Percentiles rank a stretch among this genome's conserved stretches.
Conservation (phyloP, 1,140 invertebrate species). For the Drosophila mojavensis region DNA sequence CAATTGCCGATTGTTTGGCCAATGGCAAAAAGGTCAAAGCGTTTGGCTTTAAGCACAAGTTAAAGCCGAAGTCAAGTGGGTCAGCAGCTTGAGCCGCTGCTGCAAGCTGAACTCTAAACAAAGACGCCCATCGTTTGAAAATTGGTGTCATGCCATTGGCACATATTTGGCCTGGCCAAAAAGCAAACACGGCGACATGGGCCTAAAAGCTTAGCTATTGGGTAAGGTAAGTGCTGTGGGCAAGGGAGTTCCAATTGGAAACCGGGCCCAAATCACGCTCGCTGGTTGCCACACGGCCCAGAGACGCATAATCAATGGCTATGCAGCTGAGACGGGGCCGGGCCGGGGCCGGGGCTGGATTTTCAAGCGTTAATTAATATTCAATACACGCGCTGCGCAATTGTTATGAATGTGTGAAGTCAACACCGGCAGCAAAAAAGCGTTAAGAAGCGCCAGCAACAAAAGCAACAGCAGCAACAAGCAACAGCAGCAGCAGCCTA, state of each 20-base stretch:
- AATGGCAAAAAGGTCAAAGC: constrained; percentile 64
- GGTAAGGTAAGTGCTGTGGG: constrained; percentile 79
- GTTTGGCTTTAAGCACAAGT: constrained; percentile 63
- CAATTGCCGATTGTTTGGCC: constrained; percentile 65
- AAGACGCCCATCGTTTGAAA: constrained; percentile 58
- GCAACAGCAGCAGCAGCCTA: constrained; percentile 14
- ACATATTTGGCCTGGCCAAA: constrained; percentile 71
- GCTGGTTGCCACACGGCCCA: constrained; percentile 40
- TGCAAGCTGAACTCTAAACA: constrained; percentile 51
- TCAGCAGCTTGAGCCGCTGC: constrained; percentile 53
- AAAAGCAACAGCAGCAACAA: constrained; percentile 22
- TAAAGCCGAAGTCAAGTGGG: constrained; percentile 56
- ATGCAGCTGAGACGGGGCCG: constrained; percentile 7
- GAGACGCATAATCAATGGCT: constrained; percentile 62
- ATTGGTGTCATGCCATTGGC: constrained; percentile 83
- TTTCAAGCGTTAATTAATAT: constrained; percentile 66
- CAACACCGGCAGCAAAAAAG: constrained; percentile 52
- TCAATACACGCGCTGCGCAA: constrained; percentile 74
- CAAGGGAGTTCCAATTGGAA: constrained; percentile 25
- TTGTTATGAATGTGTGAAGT: constrained; percentile 79
- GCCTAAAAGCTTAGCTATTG: constrained; percentile 44
- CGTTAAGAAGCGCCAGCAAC: constrained; percentile 56
- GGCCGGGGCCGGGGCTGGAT: neutral
- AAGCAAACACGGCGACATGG: constrained; percentile 33
- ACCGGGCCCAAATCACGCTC: constrained; percentile 26